Evolutionary conservation across 1,140 invertebrate species (phyloP).

Genomic region (Muscidifurax raptorellus): DNA sequence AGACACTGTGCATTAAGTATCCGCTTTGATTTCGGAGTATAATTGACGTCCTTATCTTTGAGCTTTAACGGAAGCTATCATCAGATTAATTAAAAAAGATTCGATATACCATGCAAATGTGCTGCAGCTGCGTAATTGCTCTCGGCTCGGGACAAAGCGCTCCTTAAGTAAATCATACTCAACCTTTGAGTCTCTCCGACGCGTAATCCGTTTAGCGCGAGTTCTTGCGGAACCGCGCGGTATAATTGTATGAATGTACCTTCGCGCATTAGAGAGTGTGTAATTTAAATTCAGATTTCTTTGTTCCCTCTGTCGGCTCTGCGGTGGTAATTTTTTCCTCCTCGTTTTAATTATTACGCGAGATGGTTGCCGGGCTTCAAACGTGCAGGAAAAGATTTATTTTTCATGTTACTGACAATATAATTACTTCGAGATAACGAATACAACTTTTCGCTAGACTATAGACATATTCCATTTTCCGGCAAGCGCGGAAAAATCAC

Average conservation of each 20-base stretch:
- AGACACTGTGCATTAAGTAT: not conserved
- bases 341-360: not conserved
- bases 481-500: too few relatives aligned
- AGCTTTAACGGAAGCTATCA: too few relatives aligned
- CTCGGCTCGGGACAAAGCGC: not conserved
- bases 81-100: not conserved
- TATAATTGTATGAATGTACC: not conserved
- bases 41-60: not conserved
- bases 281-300: not conserved
- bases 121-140: too few relatives aligned
- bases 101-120: not conserved
- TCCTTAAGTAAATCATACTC: not conserved
- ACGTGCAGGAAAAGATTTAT: too few relatives aligned
- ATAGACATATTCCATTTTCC: too few relatives aligned
- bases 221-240: not conserved
- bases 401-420: too few relatives aligned
- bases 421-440: too few relatives aligned
- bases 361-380: too few relatives aligned
- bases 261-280: not conserved
- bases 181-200: not conserved
- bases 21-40: not conserved
- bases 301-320: too few relatives aligned
- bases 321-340: not conserved
- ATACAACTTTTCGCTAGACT: too few relatives aligned
- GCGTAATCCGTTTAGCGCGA: not conserved